Base-by-base conservation (phyloP, 2,888 invertebrate genomes). In the Scelioninae gen. 1 region DNA sequence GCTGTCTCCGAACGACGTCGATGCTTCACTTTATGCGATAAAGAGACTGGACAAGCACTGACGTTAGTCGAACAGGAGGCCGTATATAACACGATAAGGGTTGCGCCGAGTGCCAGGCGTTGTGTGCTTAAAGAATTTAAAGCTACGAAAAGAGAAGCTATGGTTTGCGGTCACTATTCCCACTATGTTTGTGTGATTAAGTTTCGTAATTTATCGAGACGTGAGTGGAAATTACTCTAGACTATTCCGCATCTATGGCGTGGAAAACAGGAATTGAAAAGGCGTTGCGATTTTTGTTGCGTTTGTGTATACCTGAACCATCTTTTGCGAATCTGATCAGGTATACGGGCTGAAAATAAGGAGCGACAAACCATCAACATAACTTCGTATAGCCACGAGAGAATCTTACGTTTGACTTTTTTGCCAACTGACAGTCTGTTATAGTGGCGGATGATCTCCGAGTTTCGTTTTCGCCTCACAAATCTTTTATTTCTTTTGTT, bases 351-450 rank as follows among this genome's bases (percentile, higher is more conserved):
- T 90, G 91, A 88, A 91, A 91, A 90, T 91, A 91, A 91, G 91
- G 91, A 91, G 89, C 90, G 91, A 91, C 91, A 90, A 90, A 87
- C 90, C 91, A 91, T 90, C 91, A 90, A 90, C 91, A 90, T 90
- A 90, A 89, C 89, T 90, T 90, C 89, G 89, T 89, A 90, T 89
- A 89, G 88, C 87, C 62, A 88, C 87, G 87, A 87, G 87, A 86
- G 88, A 87, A 86, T 84, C 86, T 91, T 88, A 89, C 90, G 84
- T 91, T 91, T 90, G 88, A 91, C 91, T 91, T 91, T 92, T 92
- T 92, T 92, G 90, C 91, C 91, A 91, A 89, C 91, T 91, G 90
- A 90, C 90, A 90, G 91, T 88, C 90, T 91, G 89, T 90, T 91
- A 90, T 90, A 91, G 89, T 89, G 88, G 90, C 90, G 89, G 90